Base-by-base conservation (phyloP, 2,888 invertebrate species). In the Eutolmus rufibarbis region DNA sequence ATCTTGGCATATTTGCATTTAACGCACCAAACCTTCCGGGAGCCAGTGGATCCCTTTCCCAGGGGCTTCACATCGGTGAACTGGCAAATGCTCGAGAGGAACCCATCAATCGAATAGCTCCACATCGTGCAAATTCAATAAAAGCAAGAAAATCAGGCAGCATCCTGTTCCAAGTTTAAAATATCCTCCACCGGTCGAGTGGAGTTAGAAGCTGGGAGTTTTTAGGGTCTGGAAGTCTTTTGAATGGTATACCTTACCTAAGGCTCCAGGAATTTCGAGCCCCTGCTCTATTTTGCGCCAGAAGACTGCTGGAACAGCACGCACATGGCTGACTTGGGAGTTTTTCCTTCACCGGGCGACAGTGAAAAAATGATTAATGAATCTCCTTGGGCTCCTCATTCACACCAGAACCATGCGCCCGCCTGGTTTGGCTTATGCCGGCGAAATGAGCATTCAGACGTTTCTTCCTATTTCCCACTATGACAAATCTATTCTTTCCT, bases 281-380 rank as follows among this genome's bases (percentile, higher is more conserved):
- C 14, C 37, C 31, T 16, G 23, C 66, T 16, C 37, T 7, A 76
- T 4, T 34, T 34, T 76, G 9, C 0, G 43, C 43, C 9, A 23
- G 5, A 34, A 31, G 4, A n/a, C 34, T 31, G 37, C 76, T 43
- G 14, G 43, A 23, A 78, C 78, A 23, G 37, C 78, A 78, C 78
- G 78, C 78, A 78, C 78, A 78, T 43, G 78, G 43, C 43, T 78
- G 78, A 37, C 43, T 78, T 43, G 78, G 43, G 78, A 78, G 37
- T 78, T 78, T 78, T 78, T 43, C 43, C 43, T 34, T 43, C 43
- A 43, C 23, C 23, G 16, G 43, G 43, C 78, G 40, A 78, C 78
- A 78, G 40, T 40, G 78, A 78, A 78, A 78, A 78, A 78, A 78
- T 78, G 78, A 78, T 78, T 78, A 78, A 78, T 78, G 78, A 78